phyloP scores from a whole-genome alignment of 2,113 vertebrate species.

The Okapia johnstoni region DNA sequence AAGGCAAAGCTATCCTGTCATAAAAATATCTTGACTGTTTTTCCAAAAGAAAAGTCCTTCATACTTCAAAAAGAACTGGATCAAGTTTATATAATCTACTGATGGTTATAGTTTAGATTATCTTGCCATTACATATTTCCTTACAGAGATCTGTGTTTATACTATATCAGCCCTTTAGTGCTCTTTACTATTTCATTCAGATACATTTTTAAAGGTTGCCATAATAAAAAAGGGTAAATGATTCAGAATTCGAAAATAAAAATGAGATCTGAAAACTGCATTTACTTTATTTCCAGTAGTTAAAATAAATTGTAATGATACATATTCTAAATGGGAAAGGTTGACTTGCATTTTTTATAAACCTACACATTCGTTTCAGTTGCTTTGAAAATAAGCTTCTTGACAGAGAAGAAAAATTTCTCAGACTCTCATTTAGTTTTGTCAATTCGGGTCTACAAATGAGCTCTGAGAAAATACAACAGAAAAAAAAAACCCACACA shows the following conservation, averaged over 20 bases:
- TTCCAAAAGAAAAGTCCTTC: constrained; percentile 6
- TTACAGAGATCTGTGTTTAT: constrained; percentile 24
- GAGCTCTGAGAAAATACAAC: background rate
- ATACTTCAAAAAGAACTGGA: constrained; percentile 44
- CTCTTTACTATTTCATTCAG: constrained; percentile 30
- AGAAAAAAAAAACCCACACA: background rate
- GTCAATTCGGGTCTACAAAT: background rate
- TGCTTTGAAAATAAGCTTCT: constrained; percentile 15
- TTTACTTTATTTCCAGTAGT: constrained; percentile 9
- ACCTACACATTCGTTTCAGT: constrained; percentile 15
- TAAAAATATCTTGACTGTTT: background rate
- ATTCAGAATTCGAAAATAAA: constrained; percentile 34
- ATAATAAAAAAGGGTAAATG: background rate
- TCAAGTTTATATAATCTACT: constrained; percentile 1
- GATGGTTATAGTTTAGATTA: background rate
- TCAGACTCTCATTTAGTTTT: background rate
- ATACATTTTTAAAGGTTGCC: background rate
- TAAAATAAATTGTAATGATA: constrained; percentile 21
- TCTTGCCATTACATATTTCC: constrained; percentile 13
- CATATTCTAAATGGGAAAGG: constrained; percentile 18
- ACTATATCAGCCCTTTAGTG: background rate
- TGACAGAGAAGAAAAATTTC: background rate
- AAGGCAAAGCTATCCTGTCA: background rate
- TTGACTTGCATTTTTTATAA: background rate
- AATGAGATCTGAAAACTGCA: constrained; percentile 18